Percentiles rank a stretch among this genome's conserved stretches.
Conservation (phyloP, 1,140 invertebrate genomes). For the Drosophila auraria region DNA sequence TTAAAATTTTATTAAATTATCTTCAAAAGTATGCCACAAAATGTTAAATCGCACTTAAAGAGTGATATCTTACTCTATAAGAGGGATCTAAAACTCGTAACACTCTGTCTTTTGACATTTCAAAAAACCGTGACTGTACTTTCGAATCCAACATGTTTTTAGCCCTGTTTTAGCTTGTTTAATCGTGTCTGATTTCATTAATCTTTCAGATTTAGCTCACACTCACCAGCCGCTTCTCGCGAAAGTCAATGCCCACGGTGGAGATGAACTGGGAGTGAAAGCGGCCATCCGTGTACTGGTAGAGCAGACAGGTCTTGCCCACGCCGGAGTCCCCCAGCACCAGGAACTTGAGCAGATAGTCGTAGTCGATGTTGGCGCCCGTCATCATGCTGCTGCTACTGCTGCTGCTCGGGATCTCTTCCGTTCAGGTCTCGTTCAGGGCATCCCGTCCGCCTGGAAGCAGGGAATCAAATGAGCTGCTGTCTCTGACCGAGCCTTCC, state of each 20-base stretch:
- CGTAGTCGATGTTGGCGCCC: slow-evolving; percentile 91
- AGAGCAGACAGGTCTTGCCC: slow-evolving; percentile 96
- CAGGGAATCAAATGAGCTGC: slow-evolving; percentile 22
- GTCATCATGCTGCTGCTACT: slow-evolving; percentile 49
- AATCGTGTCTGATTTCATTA: neutral
- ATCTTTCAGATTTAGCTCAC: too few relatives aligned
- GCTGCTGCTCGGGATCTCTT: neutral
- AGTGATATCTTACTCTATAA: too few relatives aligned
- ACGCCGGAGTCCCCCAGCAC: slow-evolving; percentile 97
- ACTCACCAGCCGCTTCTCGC: slow-evolving; percentile 96
- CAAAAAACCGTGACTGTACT: too few relatives aligned
- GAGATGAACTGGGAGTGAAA: slow-evolving; percentile 98
- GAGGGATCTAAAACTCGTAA: too few relatives aligned
- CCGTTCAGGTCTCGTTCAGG: slow-evolving; percentile 17
- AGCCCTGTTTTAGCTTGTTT: too few relatives aligned
- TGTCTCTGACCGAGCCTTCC: slow-evolving; percentile 9
- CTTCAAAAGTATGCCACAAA: too few relatives aligned
- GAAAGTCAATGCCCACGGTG: slow-evolving; percentile 98
- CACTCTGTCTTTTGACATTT: too few relatives aligned
- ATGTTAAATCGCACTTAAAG: too few relatives aligned
- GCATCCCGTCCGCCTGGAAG: slow-evolving; percentile 43
- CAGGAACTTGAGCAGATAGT: slow-evolving; percentile 98
- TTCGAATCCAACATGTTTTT: too few relatives aligned
- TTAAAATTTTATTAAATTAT: too few relatives aligned
- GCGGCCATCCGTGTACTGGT: slow-evolving; percentile 97